Evolutionary conservation across 2,797 vertebrate species (phyloP), one percentile per base, ranked within the genome.

Genomic region (Acanthornis magna): DNA sequence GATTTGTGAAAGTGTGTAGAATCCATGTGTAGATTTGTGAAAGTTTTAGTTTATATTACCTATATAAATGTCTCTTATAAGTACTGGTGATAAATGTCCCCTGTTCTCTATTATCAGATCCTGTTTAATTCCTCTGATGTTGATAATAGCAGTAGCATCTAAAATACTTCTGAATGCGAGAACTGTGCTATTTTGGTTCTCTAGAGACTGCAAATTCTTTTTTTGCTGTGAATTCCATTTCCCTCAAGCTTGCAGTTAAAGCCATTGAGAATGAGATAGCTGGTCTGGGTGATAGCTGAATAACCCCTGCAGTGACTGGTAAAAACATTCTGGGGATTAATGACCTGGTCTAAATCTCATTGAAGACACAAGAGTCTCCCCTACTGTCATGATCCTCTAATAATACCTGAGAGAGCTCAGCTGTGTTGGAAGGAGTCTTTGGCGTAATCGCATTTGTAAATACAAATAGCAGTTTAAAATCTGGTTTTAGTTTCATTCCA

Each of bases 301-400:
- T 77, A 89, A 91, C 60, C 71, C 66, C 53, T 80, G 26, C 7
- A 4, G 73, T 83, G 65, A 74, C 58, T 91, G 61, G 34, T 77
- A 68, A 60, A 96, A 94, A 50, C 50, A 61, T 91, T 91, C 36
- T 91, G 65, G 17, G 79, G 34, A 79, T 92, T 85, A 93, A 83
- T 1, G 4, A 61, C 54, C 57, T 65, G 43, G 62, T 88, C 72
- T 89, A 95, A 95, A 83, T 80, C 85, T 89, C 36, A 71, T 22
- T 89, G 89, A 85, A 77, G 87, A 80, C 72, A 72, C n/a, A 47
- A 92, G 54, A 63, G 32, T 91, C 45, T 95, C 53, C 54, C 38
- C 32, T 85, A 18, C 50, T 92, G 85, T 80, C 71, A 79, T 53
- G 66, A 70, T 85, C 32, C 27, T 88, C 42, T 95, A 88, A 77